Base-by-base conservation (phyloP, 2,113 vertebrate genomes). In the Pomatorhinus ruficollis region DNA sequence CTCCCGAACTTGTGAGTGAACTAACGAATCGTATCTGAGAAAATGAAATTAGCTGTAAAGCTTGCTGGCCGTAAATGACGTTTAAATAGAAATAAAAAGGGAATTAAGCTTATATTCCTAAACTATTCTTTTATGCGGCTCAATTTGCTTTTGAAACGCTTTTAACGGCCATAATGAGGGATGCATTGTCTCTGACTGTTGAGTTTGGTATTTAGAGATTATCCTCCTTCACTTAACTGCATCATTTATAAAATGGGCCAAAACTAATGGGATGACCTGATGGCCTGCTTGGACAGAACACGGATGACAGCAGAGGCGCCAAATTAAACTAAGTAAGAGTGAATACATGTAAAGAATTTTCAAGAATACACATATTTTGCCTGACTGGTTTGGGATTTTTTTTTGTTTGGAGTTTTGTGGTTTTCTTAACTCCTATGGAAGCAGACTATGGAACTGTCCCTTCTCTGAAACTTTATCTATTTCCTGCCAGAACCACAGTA, bases 1-100 rank as follows among this genome's bases (percentile, higher is more conserved):
- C 91, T 99, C 99, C 71, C 96, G 98, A 76, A 98, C 98, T 96
- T 99, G 99, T 4, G 98, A 99, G 95, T 98, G 98, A 85, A 99
- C 98, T 77, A 99, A 97, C 11, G 98, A 98, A 94, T 99, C 98
- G 15, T 98, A 98, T 40, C 99, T 99, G 97, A 83, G 91, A 78
- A 97, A 97, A 94, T 11, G 37, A 83, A 87, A 82, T 90, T 18
- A 86, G 87, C 86, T 95, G 84, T 90, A 77, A 96, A 59, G 91
- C 91, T 83, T 84, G 45, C 90, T 78, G 96, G 93, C 88, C 91
- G 83, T 92, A 96, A 95, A 80, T 47, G 78, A 53, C 21, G 57
- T 75, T 95, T 88, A 87, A 78, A 74, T 80, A 71, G 16, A 83
- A 89, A 78, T 91, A 66, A 91, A 87, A 84, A 74, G 40, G 15